phyloP scores from a whole-genome alignment of 2,888 invertebrate genomes.

The Gymnocheta viridis region DNA sequence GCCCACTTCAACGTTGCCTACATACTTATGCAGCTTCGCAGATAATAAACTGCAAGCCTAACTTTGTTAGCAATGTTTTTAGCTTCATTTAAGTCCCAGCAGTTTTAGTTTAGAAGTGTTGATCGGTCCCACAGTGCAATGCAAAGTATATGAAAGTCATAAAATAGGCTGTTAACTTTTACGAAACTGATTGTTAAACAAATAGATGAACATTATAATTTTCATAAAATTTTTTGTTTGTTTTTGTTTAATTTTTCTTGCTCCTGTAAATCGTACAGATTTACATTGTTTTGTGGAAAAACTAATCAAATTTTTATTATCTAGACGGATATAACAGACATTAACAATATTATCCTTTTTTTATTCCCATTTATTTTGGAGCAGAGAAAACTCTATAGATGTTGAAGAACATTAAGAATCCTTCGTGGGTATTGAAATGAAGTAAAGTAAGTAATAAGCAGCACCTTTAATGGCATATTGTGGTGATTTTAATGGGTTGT shows the following conservation, averaged over 20 bases:
- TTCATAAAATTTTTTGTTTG: slow-evolving; percentile 58
- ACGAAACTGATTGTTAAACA: slow-evolving; percentile 58
- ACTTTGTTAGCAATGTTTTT: not conserved
- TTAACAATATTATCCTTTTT: slow-evolving; percentile 64
- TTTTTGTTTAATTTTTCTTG: not conserved
- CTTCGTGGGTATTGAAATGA: slow-evolving; percentile 41
- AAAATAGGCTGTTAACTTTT: slow-evolving; percentile 48
- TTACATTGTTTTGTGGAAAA: slow-evolving; percentile 59
- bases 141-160: slow-evolving; percentile 10
- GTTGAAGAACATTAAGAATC: slow-evolving; percentile 31
- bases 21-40: too few relatives aligned
- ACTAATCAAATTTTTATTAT: slow-evolving; percentile 70
- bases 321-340: slow-evolving; percentile 56
- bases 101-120: not conserved
- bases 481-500: slow-evolving; percentile 80
- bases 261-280: slow-evolving; percentile 19
- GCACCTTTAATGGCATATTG: slow-evolving; percentile 82
- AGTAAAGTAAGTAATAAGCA: slow-evolving; percentile 55
- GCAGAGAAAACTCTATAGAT: slow-evolving; percentile 17
- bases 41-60: too few relatives aligned
- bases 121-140: not conserved
- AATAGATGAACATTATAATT: slow-evolving; percentile 67
- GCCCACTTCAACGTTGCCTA: too few relatives aligned
- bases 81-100: not conserved
- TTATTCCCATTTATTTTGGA: not conserved